These are phyloP conservation scores for Bombus superbus DNA, from an alignment of 1,140 invertebrate species.

Conservation along the genomic window DNA sequence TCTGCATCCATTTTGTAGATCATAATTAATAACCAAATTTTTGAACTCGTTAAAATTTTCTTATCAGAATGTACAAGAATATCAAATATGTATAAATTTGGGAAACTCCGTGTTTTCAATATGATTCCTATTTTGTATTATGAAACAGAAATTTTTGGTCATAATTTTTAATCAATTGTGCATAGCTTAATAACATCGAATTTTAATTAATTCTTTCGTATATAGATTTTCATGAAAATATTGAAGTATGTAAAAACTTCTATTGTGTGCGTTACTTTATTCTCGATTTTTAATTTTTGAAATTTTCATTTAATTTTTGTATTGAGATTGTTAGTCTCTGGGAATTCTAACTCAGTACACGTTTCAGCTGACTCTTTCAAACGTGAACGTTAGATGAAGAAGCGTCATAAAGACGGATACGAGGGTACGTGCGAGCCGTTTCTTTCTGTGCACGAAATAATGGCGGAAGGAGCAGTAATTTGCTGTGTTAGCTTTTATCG, in stretches of 20 bases:
- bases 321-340: no score
- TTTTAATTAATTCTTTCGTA: no score
- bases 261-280: not conserved
- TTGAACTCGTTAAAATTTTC: no score
- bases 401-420: slow-evolving; percentile 17
- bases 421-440: slow-evolving; percentile 1
- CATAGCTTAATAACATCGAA: not conserved
- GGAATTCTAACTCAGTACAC: slow-evolving; percentile 4
- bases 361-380: slow-evolving; percentile 35
- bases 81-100: no score
- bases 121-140: no score
- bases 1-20: no score
- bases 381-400: slow-evolving; percentile 5
- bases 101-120: no score
- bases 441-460: not conserved
- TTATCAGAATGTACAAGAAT: no score
- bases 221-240: not conserved
- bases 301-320: slow-evolving; percentile 2
- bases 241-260: not conserved
- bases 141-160: not conserved
- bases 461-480: not conserved
- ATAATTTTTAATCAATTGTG: not conserved
- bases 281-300: not conserved
- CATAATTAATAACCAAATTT: no score
- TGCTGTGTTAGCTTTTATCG: not conserved